Conservation (phyloP, 2,797 vertebrate species). For the Mastacembelus armatus region DNA sequence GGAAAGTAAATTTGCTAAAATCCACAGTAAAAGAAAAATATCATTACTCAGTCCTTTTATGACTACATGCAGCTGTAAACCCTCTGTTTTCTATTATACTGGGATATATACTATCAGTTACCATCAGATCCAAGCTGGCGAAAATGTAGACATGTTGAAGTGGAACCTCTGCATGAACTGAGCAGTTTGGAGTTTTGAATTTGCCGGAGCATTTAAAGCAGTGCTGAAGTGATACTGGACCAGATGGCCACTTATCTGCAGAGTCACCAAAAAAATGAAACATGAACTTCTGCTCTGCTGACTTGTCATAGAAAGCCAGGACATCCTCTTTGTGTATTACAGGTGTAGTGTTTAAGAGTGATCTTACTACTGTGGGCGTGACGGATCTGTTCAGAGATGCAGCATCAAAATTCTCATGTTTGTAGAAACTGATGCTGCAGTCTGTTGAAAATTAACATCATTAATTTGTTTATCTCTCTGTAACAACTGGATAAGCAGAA, state of each 20-base stretch:
- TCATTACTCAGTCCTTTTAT: no score
- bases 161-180: not conserved
- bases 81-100: not conserved
- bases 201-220: slow-evolving; percentile 1
- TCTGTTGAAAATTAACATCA: no score
- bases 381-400: not conserved
- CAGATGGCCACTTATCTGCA: slow-evolving; percentile 1
- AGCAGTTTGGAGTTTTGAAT: not conserved
- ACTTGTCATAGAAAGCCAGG: slow-evolving; percentile 21
- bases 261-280: slow-evolving; percentile 26
- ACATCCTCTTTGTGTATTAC: slow-evolving; percentile 5
- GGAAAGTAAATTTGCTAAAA: not conserved
- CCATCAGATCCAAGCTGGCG: not conserved
- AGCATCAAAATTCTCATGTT: not conserved
- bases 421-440: not conserved
- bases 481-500: no score
- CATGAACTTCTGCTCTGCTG: slow-evolving; percentile 5
- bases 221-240: not conserved
- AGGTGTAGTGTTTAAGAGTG: not conserved
- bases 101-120: no score
- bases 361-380: not conserved
- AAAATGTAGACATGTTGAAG: not conserved
- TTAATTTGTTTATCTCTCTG: no score
- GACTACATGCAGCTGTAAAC: not conserved
- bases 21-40: not conserved